A percentile compares a stretch with the other conserved stretches of the same genome.
Conservation (phyloP, 2,113 vertebrate genomes). For the Drymodes brunneopygia region DNA sequence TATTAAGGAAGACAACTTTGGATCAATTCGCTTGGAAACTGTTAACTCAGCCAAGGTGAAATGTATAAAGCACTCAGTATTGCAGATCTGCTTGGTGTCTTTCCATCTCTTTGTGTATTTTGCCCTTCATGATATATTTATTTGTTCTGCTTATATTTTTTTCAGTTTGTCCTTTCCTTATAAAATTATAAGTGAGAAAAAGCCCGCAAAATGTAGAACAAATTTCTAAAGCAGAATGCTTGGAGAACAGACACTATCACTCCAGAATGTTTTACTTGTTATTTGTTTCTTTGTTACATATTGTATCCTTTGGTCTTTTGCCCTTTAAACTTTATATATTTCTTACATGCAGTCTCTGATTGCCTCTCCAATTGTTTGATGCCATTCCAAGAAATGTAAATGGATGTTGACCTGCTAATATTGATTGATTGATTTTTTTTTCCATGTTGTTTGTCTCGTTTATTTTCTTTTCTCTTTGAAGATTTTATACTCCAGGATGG, state of each 20-base stretch:
- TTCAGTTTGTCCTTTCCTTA: neutral
- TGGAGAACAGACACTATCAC: neutral
- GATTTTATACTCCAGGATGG: neutral
- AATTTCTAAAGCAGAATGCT: neutral
- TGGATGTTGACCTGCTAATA: neutral
- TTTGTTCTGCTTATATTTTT: neutral
- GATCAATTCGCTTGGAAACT: conserved; percentile 32
- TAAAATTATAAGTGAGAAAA: neutral
- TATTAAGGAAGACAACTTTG: conserved; percentile 22
- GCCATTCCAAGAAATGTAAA: neutral
- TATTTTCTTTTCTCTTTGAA: neutral
- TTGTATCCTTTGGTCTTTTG: neutral
- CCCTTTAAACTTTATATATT: neutral
- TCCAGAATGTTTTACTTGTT: neutral
- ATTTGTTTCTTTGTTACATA: neutral
- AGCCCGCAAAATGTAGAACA: neutral
- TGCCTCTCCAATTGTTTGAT: neutral
- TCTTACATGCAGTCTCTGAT: neutral
- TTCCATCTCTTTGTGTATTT: conserved; percentile 18
- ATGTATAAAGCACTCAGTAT: neutral
- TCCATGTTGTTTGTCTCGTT: neutral
- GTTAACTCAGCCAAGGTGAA: conserved; percentile 40
- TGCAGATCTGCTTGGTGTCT: conserved; percentile 11
- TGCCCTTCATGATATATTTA: conserved; percentile 13
- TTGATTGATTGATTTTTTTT: neutral